These are phyloP conservation scores for Notoglanidium macrostoma DNA, from an alignment of 2,797 vertebrate species.

Conservation along the genomic window DNA sequence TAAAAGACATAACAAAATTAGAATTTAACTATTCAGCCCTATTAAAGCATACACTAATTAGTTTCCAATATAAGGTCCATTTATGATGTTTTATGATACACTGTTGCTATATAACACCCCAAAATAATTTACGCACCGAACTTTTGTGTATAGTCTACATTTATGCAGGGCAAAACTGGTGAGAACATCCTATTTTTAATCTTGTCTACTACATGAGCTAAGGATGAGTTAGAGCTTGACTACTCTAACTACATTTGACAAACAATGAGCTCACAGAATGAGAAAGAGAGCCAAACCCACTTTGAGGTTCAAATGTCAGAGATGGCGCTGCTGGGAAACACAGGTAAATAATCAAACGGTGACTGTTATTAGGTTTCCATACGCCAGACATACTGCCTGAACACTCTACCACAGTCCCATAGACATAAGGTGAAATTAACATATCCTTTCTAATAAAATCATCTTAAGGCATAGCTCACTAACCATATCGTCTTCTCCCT, in stretches of 20 bases:
- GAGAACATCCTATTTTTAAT: background rate
- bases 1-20: background rate
- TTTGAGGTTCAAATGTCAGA: conserved; percentile 19
- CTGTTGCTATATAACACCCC: background rate
- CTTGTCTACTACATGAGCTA: background rate
- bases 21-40: background rate
- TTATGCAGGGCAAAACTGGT: background rate
- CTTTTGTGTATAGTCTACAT: background rate
- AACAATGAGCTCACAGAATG: background rate
- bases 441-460: background rate
- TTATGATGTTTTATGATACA: too few relatives aligned
- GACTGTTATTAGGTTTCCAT: background rate
- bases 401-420: background rate
- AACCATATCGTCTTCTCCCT: conserved; percentile 85
- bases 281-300: conserved; percentile 15
- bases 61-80: background rate
- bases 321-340: background rate
- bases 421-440: background rate
- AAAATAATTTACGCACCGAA: background rate
- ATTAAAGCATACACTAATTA: background rate
- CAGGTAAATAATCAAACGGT: conserved; percentile 4
- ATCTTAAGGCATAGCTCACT: conserved; percentile 56
- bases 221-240: background rate
- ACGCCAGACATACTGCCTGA: background rate
- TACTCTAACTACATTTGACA: background rate